Percentiles rank a stretch among this genome's conserved stretches.
Evolutionary conservation across 2,888 invertebrate genomes (phyloP).

Genomic region (Epirrhoe alternata): DNA sequence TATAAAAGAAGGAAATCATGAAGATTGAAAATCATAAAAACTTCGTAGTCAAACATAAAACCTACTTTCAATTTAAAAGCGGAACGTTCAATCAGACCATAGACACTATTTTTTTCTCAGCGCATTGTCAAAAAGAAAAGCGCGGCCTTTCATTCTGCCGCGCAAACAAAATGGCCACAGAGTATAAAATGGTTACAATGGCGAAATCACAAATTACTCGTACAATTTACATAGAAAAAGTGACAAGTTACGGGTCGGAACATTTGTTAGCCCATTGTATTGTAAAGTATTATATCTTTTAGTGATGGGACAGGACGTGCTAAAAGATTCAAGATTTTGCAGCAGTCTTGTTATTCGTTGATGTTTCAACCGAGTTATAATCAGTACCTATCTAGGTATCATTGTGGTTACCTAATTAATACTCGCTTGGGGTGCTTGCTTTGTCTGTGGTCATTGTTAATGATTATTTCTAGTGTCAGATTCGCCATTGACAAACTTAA

Average conservation of each 20-base stretch:
- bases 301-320: slow-evolving; percentile 31
- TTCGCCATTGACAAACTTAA: too few relatives aligned
- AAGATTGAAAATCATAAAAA: not conserved
- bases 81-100: slow-evolving; percentile 37
- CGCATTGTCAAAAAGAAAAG: slow-evolving; percentile 32
- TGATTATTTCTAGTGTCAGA: too few relatives aligned
- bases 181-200: slow-evolving; percentile 52
- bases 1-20: not conserved
- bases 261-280: slow-evolving; percentile 81
- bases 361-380: too few relatives aligned
- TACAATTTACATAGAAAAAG: slow-evolving; percentile 81
- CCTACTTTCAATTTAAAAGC: slow-evolving; percentile 18
- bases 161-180: slow-evolving; percentile 43
- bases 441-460: too few relatives aligned
- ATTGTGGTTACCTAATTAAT: too few relatives aligned
- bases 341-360: slow-evolving; percentile 5
- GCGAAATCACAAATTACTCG: slow-evolving; percentile 76
- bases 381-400: too few relatives aligned
- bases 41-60: slow-evolving; percentile 1
- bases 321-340: slow-evolving; percentile 3
- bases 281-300: slow-evolving; percentile 67
- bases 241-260: slow-evolving; percentile 73
- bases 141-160: slow-evolving; percentile 42
- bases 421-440: too few relatives aligned
- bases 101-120: slow-evolving; percentile 37